phyloP scores from a whole-genome alignment of 2,113 vertebrate genomes.

The Stigmatopora argus region DNA sequence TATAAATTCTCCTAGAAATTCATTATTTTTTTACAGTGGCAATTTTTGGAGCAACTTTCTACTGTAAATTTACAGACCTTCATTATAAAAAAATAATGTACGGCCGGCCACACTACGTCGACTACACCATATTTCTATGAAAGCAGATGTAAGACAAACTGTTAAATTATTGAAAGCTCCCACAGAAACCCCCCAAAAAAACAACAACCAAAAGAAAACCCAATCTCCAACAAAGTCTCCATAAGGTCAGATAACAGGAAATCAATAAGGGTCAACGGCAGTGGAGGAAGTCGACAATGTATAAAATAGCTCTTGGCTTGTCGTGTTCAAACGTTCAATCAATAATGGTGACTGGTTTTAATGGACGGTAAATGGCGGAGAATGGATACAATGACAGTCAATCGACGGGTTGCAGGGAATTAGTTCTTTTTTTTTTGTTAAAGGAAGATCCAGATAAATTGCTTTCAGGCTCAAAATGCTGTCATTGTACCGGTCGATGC shows the following conservation, averaged over 20 bases:
- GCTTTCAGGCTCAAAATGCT: constrained; percentile 8
- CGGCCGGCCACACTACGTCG: not conserved
- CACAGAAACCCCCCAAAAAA: not conserved
- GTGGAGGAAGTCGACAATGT: constrained; percentile 10
- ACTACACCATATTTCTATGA: not conserved
- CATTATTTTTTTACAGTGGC: no score
- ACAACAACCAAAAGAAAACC: constrained; percentile 9
- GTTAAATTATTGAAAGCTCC: not conserved
- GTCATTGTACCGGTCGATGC: not conserved
- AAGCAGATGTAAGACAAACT: not conserved
- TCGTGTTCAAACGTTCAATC: constrained; percentile 43
- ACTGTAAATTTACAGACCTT: no score
- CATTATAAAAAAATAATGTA: no score
- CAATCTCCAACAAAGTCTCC: not conserved
- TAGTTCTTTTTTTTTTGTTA: not conserved
- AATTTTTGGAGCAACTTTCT: not conserved
- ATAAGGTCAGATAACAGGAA: constrained; percentile 26
- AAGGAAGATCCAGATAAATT: constrained; percentile 32
- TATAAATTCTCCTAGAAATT: no score
- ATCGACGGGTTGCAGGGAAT: constrained; percentile 33
- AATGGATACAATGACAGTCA: constrained; percentile 41
- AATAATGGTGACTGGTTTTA: constrained; percentile 51
- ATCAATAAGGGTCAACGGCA: constrained; percentile 44
- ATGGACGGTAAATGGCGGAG: constrained; percentile 36
- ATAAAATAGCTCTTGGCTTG: constrained; percentile 27